Conservation (phyloP, 53 echinoderm and acorn worm species). For the Echinarachnius parma region DNA sequence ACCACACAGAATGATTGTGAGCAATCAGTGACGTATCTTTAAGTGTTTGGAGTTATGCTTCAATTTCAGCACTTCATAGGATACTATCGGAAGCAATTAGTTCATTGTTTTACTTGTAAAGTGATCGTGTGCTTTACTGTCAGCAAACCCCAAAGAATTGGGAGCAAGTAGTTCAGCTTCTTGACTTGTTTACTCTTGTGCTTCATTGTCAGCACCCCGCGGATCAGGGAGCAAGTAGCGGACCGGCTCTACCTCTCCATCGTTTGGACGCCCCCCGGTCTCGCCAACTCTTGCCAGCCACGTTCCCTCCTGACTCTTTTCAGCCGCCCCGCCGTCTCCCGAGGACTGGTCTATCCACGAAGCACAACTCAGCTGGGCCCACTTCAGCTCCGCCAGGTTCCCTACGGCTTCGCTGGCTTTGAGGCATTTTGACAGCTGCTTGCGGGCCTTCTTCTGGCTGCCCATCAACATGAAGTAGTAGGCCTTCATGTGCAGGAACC, state of each 20-base stretch:
- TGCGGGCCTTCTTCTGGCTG: slow-evolving; percentile 6
- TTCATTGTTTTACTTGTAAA: no score
- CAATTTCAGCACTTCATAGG: no score
- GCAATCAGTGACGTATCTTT: no score
- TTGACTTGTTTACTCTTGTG: no score
- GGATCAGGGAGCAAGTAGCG: slow-evolving; percentile 23
- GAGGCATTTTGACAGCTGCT: slow-evolving; percentile 26
- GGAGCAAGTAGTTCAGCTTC: no score
- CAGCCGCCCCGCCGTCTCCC: neutral
- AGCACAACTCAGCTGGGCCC: slow-evolving; percentile 37
- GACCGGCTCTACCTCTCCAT: slow-evolving; percentile 15
- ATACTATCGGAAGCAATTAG: no score
- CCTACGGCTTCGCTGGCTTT: slow-evolving; percentile 14
- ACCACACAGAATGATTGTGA: no score
- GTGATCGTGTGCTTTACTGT: no score
- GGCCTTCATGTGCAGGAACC: slow-evolving; percentile 57
- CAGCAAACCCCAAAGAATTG: no score
- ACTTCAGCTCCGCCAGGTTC: slow-evolving; percentile 42
- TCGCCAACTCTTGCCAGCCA: slow-evolving; percentile 17
- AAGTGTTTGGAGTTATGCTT: no score
- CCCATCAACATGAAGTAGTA: slow-evolving; percentile 55
- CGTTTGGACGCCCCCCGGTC: neutral
- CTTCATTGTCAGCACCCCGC: no score
- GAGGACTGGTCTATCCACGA: slow-evolving; percentile 19
- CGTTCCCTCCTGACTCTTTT: slow-evolving; percentile 19